Evolutionary conservation across 2,113 vertebrate species (phyloP).

Genomic region (Burhinus bistriatus): DNA sequence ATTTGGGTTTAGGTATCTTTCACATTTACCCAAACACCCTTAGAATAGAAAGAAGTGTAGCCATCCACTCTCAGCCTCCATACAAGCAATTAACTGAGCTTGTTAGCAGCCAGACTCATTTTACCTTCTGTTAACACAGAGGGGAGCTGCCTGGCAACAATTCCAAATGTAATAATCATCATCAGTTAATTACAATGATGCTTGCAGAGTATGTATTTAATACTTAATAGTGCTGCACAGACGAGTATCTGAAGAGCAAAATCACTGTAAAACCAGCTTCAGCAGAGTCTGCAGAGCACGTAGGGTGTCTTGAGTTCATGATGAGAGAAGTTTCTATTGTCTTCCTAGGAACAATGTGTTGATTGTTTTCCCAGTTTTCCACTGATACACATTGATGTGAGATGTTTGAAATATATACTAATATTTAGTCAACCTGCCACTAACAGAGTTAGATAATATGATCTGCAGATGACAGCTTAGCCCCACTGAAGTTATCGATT

Average conservation of each 20-base stretch:
- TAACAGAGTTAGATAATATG: neutral
- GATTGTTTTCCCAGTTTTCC: neutral
- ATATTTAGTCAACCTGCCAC: neutral
- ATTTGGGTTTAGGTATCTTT: neutral
- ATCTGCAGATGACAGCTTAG: neutral
- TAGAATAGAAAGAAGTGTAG: neutral
- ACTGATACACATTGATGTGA: neutral
- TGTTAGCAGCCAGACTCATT: neutral
- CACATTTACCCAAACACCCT: neutral
- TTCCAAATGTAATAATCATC: conserved; percentile 21
- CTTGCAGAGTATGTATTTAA: neutral
- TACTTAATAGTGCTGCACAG: neutral
- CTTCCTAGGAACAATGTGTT: neutral
- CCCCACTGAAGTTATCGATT: neutral
- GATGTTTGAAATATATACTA: neutral
- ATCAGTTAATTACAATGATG: neutral
- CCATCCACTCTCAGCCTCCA: neutral
- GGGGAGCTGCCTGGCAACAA: conserved; percentile 36
- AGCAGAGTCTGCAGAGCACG: neutral
- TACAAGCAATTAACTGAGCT: neutral
- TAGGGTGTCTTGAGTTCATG: neutral
- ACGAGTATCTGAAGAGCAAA: neutral
- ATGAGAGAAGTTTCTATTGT: neutral
- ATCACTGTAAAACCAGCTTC: neutral
- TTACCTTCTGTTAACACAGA: conserved; percentile 33